phyloP scores from a whole-genome alignment of 2,797 vertebrate genomes.

The Rhodeus uyekii region DNA sequence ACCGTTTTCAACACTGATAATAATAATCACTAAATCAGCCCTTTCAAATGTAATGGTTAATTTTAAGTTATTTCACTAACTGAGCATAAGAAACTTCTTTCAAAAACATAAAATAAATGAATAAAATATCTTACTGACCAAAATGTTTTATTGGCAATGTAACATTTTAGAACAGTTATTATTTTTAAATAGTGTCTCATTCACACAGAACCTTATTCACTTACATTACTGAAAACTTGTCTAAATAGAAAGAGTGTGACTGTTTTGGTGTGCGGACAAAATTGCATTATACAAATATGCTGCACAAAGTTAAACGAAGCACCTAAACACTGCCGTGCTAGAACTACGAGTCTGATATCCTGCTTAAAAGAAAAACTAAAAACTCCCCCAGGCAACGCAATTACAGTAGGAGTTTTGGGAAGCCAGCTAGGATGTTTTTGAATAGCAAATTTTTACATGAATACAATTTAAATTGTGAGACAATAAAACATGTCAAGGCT shows the following conservation, averaged over 20 bases:
- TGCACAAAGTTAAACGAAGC: background rate
- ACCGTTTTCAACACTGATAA: background rate
- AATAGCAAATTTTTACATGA: background rate
- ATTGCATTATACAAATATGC: conserved; percentile 24
- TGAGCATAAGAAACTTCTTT: background rate
- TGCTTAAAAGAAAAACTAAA: background rate
- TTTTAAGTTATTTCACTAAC: background rate
- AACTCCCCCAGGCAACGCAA: background rate
- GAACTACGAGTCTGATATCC: background rate
- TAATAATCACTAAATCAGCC: background rate
- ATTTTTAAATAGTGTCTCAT: background rate
- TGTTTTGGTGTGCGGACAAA: conserved; percentile 9
- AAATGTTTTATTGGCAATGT: background rate
- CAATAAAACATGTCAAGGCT: background rate
- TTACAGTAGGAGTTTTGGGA: background rate
- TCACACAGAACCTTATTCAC: background rate
- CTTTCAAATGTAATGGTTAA: background rate
- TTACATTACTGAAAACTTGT: background rate
- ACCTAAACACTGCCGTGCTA: background rate
- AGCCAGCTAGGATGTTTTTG: background rate
- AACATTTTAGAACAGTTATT: background rate
- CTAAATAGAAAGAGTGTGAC: conserved; percentile 39
- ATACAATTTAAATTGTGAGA: background rate
- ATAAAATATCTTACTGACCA: background rate
- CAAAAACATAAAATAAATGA: background rate